Conservation (phyloP, 2,797 vertebrate species). For the Oreochromis mossambicus region DNA sequence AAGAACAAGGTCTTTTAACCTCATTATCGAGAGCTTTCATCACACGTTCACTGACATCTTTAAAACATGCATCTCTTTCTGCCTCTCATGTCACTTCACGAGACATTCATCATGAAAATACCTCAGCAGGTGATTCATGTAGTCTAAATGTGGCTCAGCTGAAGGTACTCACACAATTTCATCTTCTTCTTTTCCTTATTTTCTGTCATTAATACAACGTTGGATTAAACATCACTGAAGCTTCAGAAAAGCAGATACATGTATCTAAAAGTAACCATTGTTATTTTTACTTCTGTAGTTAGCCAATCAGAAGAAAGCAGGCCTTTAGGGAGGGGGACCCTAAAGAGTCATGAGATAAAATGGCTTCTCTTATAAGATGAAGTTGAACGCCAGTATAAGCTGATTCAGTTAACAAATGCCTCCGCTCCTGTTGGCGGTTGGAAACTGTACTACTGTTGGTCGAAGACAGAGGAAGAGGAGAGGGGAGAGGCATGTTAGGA, state of each 20-base stretch:
- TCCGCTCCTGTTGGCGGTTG: not conserved
- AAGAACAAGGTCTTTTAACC: slow-evolving; percentile 63
- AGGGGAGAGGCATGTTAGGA: not conserved
- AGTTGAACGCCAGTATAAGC: not conserved
- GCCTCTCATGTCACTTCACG: not conserved
- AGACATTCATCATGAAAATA: not conserved
- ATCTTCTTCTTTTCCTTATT: not conserved
- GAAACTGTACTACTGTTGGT: not conserved
- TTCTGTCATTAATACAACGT: not conserved
- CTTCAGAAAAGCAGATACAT: not conserved
- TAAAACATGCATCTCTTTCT: slow-evolving; percentile 4
- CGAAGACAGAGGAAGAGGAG: not conserved
- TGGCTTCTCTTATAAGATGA: not conserved
- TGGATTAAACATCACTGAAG: not conserved
- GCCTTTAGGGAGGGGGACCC: not conserved
- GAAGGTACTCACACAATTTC: not conserved
- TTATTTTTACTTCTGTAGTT: not conserved
- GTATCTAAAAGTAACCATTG: not conserved
- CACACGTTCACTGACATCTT: slow-evolving; percentile 58
- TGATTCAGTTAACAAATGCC: not conserved
- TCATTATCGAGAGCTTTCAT: slow-evolving; percentile 72
- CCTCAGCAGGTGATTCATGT: not conserved
- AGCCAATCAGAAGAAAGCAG: not conserved
- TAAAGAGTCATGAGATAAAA: not conserved
- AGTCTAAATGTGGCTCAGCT: not conserved